Evolutionary conservation across 2,888 invertebrate genomes (phyloP).

Genomic region (Diploptera punctata): DNA sequence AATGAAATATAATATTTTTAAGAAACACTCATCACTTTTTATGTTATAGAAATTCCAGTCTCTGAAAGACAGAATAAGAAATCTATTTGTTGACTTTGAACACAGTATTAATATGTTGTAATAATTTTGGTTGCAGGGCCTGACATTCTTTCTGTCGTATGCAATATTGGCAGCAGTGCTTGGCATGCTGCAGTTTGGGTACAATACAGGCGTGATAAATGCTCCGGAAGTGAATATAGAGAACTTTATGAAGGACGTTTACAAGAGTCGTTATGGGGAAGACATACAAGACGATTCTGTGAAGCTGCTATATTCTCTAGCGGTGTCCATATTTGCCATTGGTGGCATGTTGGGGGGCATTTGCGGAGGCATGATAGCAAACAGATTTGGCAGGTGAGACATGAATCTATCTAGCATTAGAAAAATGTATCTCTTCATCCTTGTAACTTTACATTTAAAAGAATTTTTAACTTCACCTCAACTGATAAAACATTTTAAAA

Average conservation of each 20-base stretch:
- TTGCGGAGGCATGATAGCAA: constrained; percentile 95
- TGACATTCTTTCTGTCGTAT: constrained; percentile 93
- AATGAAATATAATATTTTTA: too few species aligned
- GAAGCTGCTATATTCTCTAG: constrained; percentile 86
- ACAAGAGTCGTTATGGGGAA: constrained; percentile 86
- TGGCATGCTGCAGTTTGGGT: constrained; percentile 95
- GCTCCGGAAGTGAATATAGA: constrained; percentile 93
- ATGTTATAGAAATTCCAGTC: too few species aligned
- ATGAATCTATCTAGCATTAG: too few species aligned
- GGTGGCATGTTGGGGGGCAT: constrained; percentile 99
- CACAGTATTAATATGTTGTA: too few species aligned
- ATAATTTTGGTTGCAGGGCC: constrained; percentile 70
- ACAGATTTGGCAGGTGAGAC: constrained; percentile 90
- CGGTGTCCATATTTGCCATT: constrained; percentile 97
- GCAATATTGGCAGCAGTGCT: constrained; percentile 93
- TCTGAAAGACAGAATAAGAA: too few species aligned
- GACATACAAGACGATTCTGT: constrained; percentile 85
- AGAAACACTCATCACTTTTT: too few species aligned
- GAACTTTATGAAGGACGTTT: constrained; percentile 92
- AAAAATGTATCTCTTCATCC: too few species aligned
- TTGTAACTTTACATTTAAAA: too few species aligned
- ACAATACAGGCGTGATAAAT: constrained; percentile 96
- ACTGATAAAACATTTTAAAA: too few species aligned
- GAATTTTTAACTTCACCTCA: too few species aligned
- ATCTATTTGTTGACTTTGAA: too few species aligned